Base-by-base conservation (phyloP, 2,797 vertebrate genomes). In the Babyrousa celebensis region DNA sequence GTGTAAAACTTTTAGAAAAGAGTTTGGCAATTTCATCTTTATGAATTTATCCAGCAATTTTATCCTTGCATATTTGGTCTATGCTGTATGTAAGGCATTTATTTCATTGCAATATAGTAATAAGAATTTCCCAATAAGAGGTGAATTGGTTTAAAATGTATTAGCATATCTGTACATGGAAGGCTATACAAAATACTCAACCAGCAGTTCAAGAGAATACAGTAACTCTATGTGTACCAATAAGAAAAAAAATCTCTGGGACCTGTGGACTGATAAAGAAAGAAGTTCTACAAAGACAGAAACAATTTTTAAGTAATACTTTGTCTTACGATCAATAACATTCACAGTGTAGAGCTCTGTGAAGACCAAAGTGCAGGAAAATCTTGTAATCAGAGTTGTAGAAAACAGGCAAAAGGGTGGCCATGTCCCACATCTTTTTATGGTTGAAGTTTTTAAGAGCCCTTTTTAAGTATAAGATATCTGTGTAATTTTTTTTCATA, bases 21-120 rank as follows among this genome's bases (percentile, higher is more conserved):
- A 43, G 3, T 77, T 85, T 86, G 70, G 29, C 68, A 83, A 0
- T 94, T 94, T 20, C 43, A 16, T 60, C 3, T 85, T 36, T 65
- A 3, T 54, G 43, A 92, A 27, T 95, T 32, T 71, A 11, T 89
- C 27, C 17, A 23, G 52, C 3, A 65, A 7, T 48, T 86, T 48
- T 86, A 60, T 68, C 85, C 72, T 96, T 89, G 56, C 5, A 14
- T 82, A 72, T 63, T 82, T 96, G 36, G 40, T 21, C 60, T 78
- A 12, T 43, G 23, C 11, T 88, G 12, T 75, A n/a, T 82, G 1
- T 56, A 82, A 77, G 21, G 52, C 32, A 79, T 96, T 96, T 92
- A 56, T 79, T 95, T 94, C 29, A 72, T 60, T 93, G 62, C 27
- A 95, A 18, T 85, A 43, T 71, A 91, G 88, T 84, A 74, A 40